A percentile compares a stretch with the other conserved stretches of the same genome.
Conservation (phyloP, 2,113 vertebrate species). For the Monopterus albus region DNA sequence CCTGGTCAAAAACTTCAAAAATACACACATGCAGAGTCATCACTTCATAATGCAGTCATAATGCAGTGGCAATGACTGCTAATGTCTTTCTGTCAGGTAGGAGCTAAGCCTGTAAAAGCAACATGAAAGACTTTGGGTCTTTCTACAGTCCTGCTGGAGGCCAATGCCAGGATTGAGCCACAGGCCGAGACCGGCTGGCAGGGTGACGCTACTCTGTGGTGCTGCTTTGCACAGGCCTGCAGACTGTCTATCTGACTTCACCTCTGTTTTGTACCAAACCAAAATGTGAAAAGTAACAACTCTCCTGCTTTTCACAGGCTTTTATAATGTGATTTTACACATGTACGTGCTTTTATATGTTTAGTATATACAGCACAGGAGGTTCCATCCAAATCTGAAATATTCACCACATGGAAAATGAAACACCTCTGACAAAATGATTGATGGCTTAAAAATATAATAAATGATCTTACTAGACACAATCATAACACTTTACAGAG, state of each 20-base stretch:
- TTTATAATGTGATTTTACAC: conserved; percentile 40
- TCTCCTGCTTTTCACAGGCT: conserved; percentile 19
- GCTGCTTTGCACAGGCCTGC: conserved; percentile 43
- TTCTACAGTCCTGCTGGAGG: conserved; percentile 4
- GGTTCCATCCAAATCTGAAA: conserved; percentile 31
- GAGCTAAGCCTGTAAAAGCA: conserved; percentile 56
- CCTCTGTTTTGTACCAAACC: conserved; percentile 51
- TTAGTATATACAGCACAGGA: conserved; percentile 28
- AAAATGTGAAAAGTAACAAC: conserved; percentile 50
- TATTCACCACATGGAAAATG: conserved; percentile 34
- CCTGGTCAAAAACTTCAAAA: conserved; percentile 17
- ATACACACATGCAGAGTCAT: conserved; percentile 7
- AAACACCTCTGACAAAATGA: conserved; percentile 55
- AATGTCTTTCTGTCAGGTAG: conserved; percentile 52
- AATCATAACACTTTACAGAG: conserved; percentile 26
- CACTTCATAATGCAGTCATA: conserved; percentile 18
- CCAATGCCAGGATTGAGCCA: conserved; percentile 41
- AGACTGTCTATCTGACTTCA: conserved; percentile 64
- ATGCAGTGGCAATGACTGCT: conserved; percentile 29
- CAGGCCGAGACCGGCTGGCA: conserved; percentile 54
- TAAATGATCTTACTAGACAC: conserved; percentile 35
- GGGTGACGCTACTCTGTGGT: conserved; percentile 1
- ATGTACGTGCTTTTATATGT: conserved; percentile 42
- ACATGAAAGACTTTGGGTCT: conserved; percentile 42
- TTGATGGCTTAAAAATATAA: conserved; percentile 54